Evolutionary conservation across 2,888 invertebrate genomes (phyloP), one percentile per base, ranked within the genome.

Genomic region (Eupsilia transversa): DNA sequence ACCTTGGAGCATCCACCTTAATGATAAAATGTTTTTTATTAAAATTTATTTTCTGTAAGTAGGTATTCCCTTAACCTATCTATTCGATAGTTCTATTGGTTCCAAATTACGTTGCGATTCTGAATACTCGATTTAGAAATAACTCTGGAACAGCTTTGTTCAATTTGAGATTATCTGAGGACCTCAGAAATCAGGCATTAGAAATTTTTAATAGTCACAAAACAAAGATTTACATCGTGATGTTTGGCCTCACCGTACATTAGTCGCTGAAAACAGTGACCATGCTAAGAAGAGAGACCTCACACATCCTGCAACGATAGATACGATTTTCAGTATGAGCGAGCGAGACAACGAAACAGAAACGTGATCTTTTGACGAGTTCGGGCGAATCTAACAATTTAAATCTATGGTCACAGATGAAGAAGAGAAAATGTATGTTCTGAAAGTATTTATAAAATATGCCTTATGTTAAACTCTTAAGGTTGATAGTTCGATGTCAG

Each of bases 371-470:
- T 52, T n/a, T 52, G 33, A 33, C 33, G 3, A 6, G 20, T 10
- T 3, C 6, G 3, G 3, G n/a, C 10, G 35, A n/a, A 52, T 65
- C 20, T 65, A 52, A n/a, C 52, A 52, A n/a, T 54, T 54, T 54
- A 0, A 52, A 65, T 65, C 49, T 65, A 49, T 33, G 65, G n/a
- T 66, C 20, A 35, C 14, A n/a, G 0, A n/a, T 64, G 9, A 27
- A 17, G 3, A 30, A 49, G 41, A 33, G 2, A 10, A 23, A 27
- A 52, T 59, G 12, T 52, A 23, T n/a, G 38, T 33, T 59, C 14
- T 49, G 30, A 27, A 9, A 35, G 56, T 72, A 35, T 63, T 56
- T 41, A n/a, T 38, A 49, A 75, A 75, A 41, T 49, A 60, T 76
- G 59, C 35, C 38, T 38, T 68, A 75, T 33, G 12, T 12, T 38